These are phyloP conservation scores for Pseudomyrmex flavicornis DNA, from an alignment of 1,140 invertebrate species.

Conservation along the genomic window DNA sequence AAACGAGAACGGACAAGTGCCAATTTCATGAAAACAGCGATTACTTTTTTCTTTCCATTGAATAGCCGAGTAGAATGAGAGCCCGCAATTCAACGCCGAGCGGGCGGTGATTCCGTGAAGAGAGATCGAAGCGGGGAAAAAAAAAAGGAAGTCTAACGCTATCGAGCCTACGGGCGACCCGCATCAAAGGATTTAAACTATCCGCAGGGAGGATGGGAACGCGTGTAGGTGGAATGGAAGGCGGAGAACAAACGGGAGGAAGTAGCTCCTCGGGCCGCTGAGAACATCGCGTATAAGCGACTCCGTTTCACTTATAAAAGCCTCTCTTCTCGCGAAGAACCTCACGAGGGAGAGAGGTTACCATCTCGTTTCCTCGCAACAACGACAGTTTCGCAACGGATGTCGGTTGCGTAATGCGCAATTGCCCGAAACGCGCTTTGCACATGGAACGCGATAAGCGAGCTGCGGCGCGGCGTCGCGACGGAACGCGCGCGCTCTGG, in stretches of 20 bases:
- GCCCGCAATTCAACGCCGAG: constrained; percentile 26
- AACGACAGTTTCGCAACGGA: constrained; percentile 45
- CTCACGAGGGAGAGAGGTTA: background rate
- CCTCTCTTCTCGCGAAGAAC: background rate
- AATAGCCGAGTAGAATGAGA: constrained; percentile 14
- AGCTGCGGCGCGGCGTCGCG: background rate
- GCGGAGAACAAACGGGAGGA: constrained; percentile 52
- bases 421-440: constrained; percentile 1
- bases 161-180: constrained; percentile 42
- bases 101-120: constrained; percentile 18
- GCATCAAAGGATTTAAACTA: constrained; percentile 40
- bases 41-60: constrained; percentile 42
- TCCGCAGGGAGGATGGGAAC: constrained; percentile 44
- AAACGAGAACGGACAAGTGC: constrained; percentile 28
- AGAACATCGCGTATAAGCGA: constrained; percentile 29
- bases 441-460: constrained; percentile 40
- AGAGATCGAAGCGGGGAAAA: background rate
- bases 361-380: constrained; percentile 27
- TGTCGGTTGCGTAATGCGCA: constrained; percentile 25
- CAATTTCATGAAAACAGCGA: constrained; percentile 39
- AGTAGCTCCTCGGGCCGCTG: constrained; percentile 14
- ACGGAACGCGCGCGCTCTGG: background rate
- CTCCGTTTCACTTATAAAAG: constrained; percentile 13
- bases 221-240: constrained; percentile 37
- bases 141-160: constrained; percentile 28